Evolutionary conservation across 2,797 vertebrate species (phyloP), one percentile per base, ranked within the genome.

Genomic region (Sorex maritimensis): DNA sequence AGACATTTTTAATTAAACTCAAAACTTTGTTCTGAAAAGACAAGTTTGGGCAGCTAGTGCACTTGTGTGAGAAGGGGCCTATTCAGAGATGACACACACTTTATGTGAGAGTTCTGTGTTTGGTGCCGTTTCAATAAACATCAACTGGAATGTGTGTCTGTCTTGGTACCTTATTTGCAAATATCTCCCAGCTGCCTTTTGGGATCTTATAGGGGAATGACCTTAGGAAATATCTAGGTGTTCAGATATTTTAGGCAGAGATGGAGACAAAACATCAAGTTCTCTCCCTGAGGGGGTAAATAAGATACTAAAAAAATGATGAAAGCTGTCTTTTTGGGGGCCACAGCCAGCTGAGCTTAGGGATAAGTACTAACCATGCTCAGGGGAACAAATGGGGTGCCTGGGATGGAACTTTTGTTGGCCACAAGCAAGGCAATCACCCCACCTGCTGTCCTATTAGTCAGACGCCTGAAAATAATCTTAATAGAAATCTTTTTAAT

Each of bases 1-100:
- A 96, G 94, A 95, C 92, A 96, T 90, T 95, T 98, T 97, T 98
- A 98, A 98, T 98, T 98, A 98, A 98, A 98, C 97, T 98, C 86
- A 52, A 97, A 98, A 98, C 95, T 98, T 98, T 97, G 95, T 96
- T 98, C 95, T 95, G 94, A 97, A 98, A 98, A 98, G 96, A 77
- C 79, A 92, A 96, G 84, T 98, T 97, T 96, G 96, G 96, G 94
- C 96, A 97, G 94, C 82, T 71, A 96, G 94, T 93, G 92, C 91
- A 86, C 96, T 97, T 97, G 93, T 85, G 96, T 97, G 93, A 92
- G 94, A 96, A 97, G 94, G 87, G 19, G 72, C 58, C 85, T 91
- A 89, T 95, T 97, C 94, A 84, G 95, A 97, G 81, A 97, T 92
- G 91, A 96, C 89, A 77, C 94, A 79, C 58, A 71, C 63, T 88